Base-by-base conservation (phyloP, 2,797 vertebrate genomes). In the Enteromius unitaeniatus region DNA sequence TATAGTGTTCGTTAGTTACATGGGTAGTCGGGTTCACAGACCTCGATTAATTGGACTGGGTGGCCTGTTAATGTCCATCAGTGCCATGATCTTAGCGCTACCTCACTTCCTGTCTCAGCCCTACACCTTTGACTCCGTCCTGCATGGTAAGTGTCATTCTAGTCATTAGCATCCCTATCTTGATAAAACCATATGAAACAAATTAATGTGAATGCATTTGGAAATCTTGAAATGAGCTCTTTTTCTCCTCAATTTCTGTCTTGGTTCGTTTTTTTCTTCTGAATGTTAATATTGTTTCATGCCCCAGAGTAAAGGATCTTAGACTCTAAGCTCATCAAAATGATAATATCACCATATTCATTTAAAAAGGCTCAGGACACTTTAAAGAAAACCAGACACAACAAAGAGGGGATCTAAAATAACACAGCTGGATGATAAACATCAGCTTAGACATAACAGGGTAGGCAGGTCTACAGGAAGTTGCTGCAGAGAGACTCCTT, bases 1-100 rank as follows among this genome's bases (percentile, higher is more conserved):
- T 89, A 99, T 99, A 80, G 95, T 97, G 89, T 99, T 99, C 0
- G 95, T 99, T 89, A 99, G 98, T 94, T 99, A 99, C 93, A 96
- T 99, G 0, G 98, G 98, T 85, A 96, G 95, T 79, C 93, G 97
- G 0, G 95, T 99, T 13, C 96, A 99, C 89, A 96, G 98, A 6
- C 98, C 98, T 0, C 94, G 96, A 3, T 1, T 97, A 40, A 99
- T 99, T 0, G 98, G 97, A 2, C 0, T 95, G 0, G 97, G 98
- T 0, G 97, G 97, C 2, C 91, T 99, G 21, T 92, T 99, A 87
- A 96, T 99, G 93, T 95, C 96, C 0, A 77, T 95, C 70, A 98
- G 97, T 0, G 96, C 98, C 1, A 91, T 97, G 85, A 89, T 99
- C 72, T 94, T 99, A 68, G 95, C 97, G 15, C 93, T 99, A 86